Percentiles rank a stretch among this genome's conserved stretches.
Conservation (phyloP, 2,113 vertebrate species). For the western clawed frog (Xenopus tropicalis) region UCB_Xtro_10.0 CM004446.2:12485001-12485500, state of each 20-base stretch:
- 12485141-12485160: conserved; percentile 57
- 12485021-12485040: conserved; percentile 74
- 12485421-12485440: conserved; percentile 61
- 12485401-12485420: conserved; percentile 70
- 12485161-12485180: conserved; percentile 73
- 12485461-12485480: conserved; percentile 64
- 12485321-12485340: no score
- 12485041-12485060: conserved; percentile 61
- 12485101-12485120: conserved; percentile 65
- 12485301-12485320: no score
- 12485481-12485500: conserved; percentile 54
- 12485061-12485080: conserved; percentile 61
- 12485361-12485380: no score
- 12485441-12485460: conserved; percentile 69
- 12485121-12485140: conserved; percentile 70
- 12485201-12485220: conserved; percentile 56
- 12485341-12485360: background rate
- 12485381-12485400: conserved; percentile 58
- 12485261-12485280: background rate
- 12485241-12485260: background rate
- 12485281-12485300: no score
- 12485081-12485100: conserved; percentile 74
- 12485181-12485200: conserved; percentile 62
- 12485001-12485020: conserved; percentile 82
- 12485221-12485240: conserved; percentile 52